Evolutionary conservation across 2,888 invertebrate species (phyloP).

Genomic region (Acholoe squamosa): DNA sequence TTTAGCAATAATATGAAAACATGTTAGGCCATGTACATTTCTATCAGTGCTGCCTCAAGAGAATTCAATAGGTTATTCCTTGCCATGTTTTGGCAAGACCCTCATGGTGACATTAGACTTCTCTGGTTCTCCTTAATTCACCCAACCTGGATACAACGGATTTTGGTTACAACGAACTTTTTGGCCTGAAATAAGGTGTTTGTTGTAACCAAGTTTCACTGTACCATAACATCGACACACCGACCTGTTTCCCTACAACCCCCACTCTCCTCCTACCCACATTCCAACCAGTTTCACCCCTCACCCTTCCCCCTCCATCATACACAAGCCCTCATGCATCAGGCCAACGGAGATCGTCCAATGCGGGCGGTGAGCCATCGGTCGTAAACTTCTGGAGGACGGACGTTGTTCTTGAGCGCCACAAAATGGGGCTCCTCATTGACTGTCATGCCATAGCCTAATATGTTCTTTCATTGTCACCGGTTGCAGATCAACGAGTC

Average conservation of each 20-base stretch:
- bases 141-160: too few relatives aligned
- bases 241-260: neutral
- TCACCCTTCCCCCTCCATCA: neutral
- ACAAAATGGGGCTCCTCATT: neutral
- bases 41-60: too few relatives aligned
- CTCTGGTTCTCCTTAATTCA: too few relatives aligned
- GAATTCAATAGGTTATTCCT: too few relatives aligned
- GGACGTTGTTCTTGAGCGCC: conserved; percentile 9
- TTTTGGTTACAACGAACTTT: too few relatives aligned
- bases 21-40: too few relatives aligned
- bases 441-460: conserved; percentile 19
- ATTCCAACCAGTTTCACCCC: neutral
- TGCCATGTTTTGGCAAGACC: too few relatives aligned
- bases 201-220: too few relatives aligned
- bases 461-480: neutral
- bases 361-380: neutral
- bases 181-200: too few relatives aligned
- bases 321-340: conserved; percentile 6
- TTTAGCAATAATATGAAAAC: too few relatives aligned
- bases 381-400: conserved; percentile 10
- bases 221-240: neutral
- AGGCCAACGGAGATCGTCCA: neutral
- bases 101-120: too few relatives aligned
- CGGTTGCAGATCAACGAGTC: neutral
- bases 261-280: neutral